Evolutionary conservation across 2,113 vertebrate species (phyloP), one percentile per base, ranked within the genome.

Genomic region (Toxostoma redivivum): DNA sequence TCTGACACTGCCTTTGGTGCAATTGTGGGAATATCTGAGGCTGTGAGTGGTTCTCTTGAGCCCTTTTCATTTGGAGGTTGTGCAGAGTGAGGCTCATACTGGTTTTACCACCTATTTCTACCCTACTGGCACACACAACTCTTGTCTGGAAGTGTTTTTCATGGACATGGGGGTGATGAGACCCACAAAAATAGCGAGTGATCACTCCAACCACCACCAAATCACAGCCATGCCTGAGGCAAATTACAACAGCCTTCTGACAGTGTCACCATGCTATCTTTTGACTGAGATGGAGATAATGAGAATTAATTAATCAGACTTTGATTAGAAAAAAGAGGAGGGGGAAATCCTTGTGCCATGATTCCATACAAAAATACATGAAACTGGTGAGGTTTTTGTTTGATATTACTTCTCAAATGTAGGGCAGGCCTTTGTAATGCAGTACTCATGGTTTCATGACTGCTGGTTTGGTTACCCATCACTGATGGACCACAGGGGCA

Each of bases 261-360:
- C 82, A 50, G 64, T 88, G 92, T 96, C 93, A 94, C 90, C 77
- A 45, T 54, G 80, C 79, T 96, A 94, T 96, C 93, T 93, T 88
- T 95, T 92, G 94, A 94, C 94, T 69, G 92, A 95, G 95, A 92
- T 84, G 70, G 94, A 97, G 95, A 96, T 94, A 94, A 94, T 93
- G 82, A 96, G 92, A 97, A 97, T 95, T 96, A 97, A 96, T 97
- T 96, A 94, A 97, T 97, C 94, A 79, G 85, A 64, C 86, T 88
- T 94, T 96, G 94, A 96, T 96, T 97, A 93, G 60, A 77, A 85
- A 94, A 74, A 86, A 88, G 51, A 50, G 64, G 65, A 48, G 92
- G 69, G 76, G 77, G 38, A 74, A 93, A 93, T 76, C 53, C 35
- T 93, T 81, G 33, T 86, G 45, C 72, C 86, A 37, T 73, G 44